Evolutionary conservation across 2,797 vertebrate genomes (phyloP), one percentile per base, ranked within the genome.

Genomic region (Neomorphus geoffroyi): DNA sequence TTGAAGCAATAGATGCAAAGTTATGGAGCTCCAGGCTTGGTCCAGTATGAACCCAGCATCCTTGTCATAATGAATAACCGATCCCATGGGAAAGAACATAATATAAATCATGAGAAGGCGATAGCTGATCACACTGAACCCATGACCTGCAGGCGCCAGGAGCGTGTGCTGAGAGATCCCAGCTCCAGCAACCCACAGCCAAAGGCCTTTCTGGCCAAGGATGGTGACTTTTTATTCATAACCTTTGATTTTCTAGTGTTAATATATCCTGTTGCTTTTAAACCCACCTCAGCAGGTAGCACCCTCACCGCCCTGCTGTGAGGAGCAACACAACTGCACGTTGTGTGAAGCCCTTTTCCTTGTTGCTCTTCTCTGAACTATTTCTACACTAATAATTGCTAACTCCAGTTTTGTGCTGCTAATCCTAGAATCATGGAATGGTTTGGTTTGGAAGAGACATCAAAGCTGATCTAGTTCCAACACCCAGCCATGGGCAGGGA

Each of bases 181-280:
- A 41, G 18, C 11, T 24, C 27, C 54, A 64, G 78, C 45, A 35
- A 13, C 21, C 15, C 0, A 0, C 10, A 58, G 54, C 30, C 33
- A 11, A 48, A 80, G 26, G 58, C 37, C 27, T n/a, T 66, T 82
- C 69, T 39, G n/a, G 22, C 13, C 27, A 28, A 65, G 16, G 39
- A 64, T 1, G 1, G 37, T 0, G 0, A 33, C 30, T 78, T 56
- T 8, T 7, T 41, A 23, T 37, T 71, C 48, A 54, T 14, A 14
- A 13, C 19, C 21, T 45, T 45, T 16, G 51, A 80, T 70, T 78
- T 70, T 18, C 27, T 66, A 33, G 35, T 3, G 0, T 45, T 58
- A 21, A 57, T 37, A 43, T n/a, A 16, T 57, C 22, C 6, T 21
- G 5, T 50, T 70, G 48, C 22, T 74, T 92, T 74, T 46, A 66